These are phyloP conservation scores for Bombyx mandarina DNA, from an alignment of 1,140 invertebrate genomes.

Conservation along the genomic window DNA sequence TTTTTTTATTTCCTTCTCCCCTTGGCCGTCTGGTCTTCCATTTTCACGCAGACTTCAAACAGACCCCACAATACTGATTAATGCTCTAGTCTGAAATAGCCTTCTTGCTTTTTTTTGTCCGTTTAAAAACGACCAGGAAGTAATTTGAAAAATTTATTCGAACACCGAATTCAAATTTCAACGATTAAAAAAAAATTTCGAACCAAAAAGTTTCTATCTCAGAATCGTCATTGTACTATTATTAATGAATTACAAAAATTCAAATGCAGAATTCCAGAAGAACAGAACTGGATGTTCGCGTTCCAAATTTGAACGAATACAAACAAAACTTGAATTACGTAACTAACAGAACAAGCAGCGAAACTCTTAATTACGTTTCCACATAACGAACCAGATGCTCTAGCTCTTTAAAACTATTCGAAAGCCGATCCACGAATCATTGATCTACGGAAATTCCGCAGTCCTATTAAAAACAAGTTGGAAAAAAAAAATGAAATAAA, in stretches of 20 bases:
- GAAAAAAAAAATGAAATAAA: conserved; percentile 51
- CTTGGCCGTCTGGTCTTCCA: conserved; percentile 58
- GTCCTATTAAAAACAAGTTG: conserved; percentile 50
- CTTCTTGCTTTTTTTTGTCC: conserved; percentile 1
- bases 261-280: too few relatives aligned
- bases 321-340: too few relatives aligned
- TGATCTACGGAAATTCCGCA: conserved; percentile 47
- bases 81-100: conserved; percentile 11
- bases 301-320: too few relatives aligned
- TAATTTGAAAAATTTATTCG: too few relatives aligned
- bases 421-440: conserved; percentile 31
- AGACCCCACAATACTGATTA: conserved; percentile 50
- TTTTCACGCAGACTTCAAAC: conserved; percentile 52
- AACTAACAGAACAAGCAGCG: too few relatives aligned
- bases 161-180: too few relatives aligned
- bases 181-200: too few relatives aligned
- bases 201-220: too few relatives aligned
- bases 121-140: too few relatives aligned
- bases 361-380: conserved; percentile 5
- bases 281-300: too few relatives aligned
- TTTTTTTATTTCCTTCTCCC: conserved; percentile 52
- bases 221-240: too few relatives aligned
- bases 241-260: too few relatives aligned
- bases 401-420: conserved; percentile 20
- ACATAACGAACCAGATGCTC: conserved; percentile 11